These are phyloP conservation scores for Strigamia transsilvanica DNA, from an alignment of 2,888 invertebrate species.

Conservation along the genomic window DNA sequence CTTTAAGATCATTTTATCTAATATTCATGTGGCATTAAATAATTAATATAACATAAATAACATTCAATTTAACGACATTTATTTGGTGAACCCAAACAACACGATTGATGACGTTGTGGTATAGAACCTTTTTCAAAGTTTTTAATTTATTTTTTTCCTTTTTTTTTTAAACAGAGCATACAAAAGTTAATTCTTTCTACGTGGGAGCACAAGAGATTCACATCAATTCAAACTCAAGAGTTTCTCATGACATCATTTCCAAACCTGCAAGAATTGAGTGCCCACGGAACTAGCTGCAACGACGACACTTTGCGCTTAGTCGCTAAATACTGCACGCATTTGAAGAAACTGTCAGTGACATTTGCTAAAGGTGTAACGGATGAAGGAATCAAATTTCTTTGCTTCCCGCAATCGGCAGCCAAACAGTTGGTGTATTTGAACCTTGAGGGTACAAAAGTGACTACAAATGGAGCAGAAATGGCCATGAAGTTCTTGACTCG, in stretches of 20 bases:
- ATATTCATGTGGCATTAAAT: no score
- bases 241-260: background rate
- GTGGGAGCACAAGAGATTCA: background rate
- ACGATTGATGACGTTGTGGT: no score
- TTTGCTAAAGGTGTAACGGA: background rate
- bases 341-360: background rate
- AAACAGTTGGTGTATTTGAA: no score
- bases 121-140: no score
- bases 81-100: no score
- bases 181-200: no score
- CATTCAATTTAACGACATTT: no score
- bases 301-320: background rate
- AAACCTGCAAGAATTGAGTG: background rate
- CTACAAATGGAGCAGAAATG: no score
- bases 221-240: background rate
- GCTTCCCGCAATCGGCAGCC: background rate
- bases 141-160: background rate
- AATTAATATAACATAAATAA: no score
- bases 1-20: no score
- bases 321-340: background rate
- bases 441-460: no score
- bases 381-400: background rate
- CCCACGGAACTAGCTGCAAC: background rate
- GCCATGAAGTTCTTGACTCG: no score
- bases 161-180: background rate